A percentile compares a stretch with the other conserved stretches of the same genome.
Evolutionary conservation across 2,797 vertebrate species (phyloP).

Genomic region (Somateria mollissima): DNA sequence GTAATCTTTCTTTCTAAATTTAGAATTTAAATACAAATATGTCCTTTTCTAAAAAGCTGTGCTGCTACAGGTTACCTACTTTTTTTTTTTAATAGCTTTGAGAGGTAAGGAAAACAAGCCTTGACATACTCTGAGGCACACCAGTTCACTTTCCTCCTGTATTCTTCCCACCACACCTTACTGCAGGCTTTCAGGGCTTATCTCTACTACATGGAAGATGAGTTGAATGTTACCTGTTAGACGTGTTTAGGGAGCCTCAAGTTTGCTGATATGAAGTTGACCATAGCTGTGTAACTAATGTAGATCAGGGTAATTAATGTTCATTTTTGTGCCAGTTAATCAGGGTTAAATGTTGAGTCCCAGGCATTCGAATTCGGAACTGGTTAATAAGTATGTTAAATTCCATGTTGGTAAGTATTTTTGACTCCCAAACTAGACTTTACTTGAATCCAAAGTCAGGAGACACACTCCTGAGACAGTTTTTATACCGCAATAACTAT

Average conservation of each 20-base stretch:
- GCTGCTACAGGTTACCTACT: neutral
- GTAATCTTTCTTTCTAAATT: neutral
- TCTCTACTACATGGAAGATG: accelerated
- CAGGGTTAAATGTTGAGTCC: neutral
- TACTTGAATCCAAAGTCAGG: neutral
- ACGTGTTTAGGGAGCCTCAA: neutral
- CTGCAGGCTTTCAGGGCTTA: neutral
- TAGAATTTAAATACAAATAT: neutral
- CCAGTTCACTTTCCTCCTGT: neutral
- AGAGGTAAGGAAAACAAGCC: accelerated
- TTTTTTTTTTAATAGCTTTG: too few relatives aligned
- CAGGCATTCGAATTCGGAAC: neutral
- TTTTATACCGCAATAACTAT: neutral
- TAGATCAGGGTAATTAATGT: neutral
- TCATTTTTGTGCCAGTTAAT: conserved; percentile 1
- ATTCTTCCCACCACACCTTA: neutral
- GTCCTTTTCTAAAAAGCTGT: neutral
- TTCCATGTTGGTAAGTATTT: neutral
- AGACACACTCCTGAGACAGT: neutral
- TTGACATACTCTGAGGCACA: neutral
- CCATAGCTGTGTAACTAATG: neutral
- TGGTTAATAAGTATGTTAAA: neutral
- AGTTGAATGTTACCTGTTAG: neutral
- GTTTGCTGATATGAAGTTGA: neutral
- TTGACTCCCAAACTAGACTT: neutral